Evolutionary conservation across 2,113 vertebrate species (phyloP).

Genomic region (Poeciliopsis retropinna): DNA sequence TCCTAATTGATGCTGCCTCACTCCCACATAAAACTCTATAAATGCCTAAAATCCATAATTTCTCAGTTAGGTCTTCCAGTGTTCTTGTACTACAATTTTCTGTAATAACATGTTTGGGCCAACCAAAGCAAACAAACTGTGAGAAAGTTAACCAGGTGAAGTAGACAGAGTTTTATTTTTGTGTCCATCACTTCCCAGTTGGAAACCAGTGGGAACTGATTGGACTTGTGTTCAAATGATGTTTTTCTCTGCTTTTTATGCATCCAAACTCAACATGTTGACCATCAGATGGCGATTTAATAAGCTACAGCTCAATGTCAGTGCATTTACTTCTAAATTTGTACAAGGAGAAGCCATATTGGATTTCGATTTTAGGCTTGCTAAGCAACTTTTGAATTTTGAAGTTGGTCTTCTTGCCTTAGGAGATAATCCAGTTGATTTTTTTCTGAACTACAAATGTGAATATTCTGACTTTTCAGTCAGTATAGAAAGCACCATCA

Average conservation of each 20-base stretch:
- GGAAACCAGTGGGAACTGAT: neutral
- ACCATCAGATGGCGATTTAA: neutral
- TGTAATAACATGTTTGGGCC: neutral
- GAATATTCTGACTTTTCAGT: no score
- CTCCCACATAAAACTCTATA: neutral
- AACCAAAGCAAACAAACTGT: neutral
- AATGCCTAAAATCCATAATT: neutral
- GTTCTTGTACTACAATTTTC: neutral
- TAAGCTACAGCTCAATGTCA: neutral
- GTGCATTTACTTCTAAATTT: no score
- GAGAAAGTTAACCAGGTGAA: neutral
- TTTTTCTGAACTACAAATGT: no score
- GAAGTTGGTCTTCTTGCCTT: no score
- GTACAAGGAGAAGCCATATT: no score
- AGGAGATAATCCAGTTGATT: no score
- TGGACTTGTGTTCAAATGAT: neutral
- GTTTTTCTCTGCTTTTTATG: neutral
- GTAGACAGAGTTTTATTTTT: neutral
- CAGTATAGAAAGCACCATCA: no score
- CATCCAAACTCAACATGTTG: neutral
- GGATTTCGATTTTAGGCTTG: no score
- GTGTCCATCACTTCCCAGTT: neutral
- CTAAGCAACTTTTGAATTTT: no score
- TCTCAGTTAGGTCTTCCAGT: no score
- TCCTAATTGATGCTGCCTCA: neutral